phyloP scores from a whole-genome alignment of 2,113 vertebrate species.

The Ctenodactylus gundi region DNA sequence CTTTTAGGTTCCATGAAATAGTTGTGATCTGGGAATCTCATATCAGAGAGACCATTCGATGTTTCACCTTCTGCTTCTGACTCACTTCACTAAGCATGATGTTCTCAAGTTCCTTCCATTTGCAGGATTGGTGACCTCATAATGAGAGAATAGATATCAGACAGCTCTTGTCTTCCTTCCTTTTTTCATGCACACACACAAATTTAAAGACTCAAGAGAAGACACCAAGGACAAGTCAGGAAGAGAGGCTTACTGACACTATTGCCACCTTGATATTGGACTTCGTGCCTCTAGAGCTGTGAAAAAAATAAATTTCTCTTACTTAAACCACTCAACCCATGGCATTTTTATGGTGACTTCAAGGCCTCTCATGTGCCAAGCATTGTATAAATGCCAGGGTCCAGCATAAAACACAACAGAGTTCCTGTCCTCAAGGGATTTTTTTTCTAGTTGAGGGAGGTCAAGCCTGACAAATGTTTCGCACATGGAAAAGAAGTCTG shows the following conservation, averaged over 20 bases:
- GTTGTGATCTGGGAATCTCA: no score
- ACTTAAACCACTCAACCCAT: background rate
- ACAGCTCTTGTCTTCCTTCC: accelerated
- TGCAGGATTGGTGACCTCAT: background rate
- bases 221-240: background rate
- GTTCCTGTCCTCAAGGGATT: background rate
- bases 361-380: background rate
- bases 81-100: no score
- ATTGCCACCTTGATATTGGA: background rate
- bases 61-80: no score
- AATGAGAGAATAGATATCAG: background rate
- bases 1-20: no score
- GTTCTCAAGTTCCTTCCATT: no score
- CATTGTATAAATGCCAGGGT: background rate
- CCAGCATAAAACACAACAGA: accelerated
- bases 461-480: background rate
- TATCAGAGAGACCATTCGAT: no score
- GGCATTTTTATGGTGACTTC: background rate
- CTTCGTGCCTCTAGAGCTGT: background rate
- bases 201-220: background rate
- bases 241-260: background rate
- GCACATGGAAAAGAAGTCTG: background rate
- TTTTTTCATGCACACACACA: background rate
- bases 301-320: background rate
- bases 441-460: background rate